A percentile compares a stretch with the other conserved stretches of the same genome.
phyloP scores from a whole-genome alignment of 1,140 invertebrate species.

The Musca vetustissima region DNA sequence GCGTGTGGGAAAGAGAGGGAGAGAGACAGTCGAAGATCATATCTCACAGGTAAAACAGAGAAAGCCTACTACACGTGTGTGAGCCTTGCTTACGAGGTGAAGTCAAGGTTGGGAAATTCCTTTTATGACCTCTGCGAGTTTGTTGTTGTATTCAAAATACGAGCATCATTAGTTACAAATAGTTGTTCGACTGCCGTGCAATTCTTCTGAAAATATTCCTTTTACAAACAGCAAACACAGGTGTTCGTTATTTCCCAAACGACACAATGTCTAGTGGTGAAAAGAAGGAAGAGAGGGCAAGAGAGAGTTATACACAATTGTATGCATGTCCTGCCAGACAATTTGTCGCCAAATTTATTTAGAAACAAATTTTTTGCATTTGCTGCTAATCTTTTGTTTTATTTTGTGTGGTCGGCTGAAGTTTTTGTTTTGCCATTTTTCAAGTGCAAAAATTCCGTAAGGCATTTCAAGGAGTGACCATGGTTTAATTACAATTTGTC shows the following conservation, averaged over 20 bases:
- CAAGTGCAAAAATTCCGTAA: background rate
- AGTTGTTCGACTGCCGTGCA: background rate
- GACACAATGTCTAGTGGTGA: too few relatives aligned
- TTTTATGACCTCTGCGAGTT: background rate
- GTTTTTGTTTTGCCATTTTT: background rate
- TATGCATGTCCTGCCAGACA: conserved; percentile 33
- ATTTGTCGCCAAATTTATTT: conserved; percentile 37
- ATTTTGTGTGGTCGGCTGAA: background rate
- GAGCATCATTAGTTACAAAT: conserved; percentile 40
- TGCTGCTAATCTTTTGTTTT: background rate
- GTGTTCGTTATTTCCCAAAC: background rate
- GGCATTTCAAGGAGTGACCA: background rate
- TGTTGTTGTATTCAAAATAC: conserved; percentile 37
- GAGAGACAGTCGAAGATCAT: background rate
- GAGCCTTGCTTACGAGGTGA: background rate
- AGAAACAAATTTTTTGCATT: conserved; percentile 17
- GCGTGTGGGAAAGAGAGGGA: background rate
- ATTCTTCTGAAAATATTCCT: background rate
- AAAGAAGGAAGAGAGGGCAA: too few relatives aligned
- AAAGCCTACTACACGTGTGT: background rate
- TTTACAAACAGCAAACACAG: background rate
- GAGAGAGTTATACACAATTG: background rate
- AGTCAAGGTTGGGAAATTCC: conserved; percentile 40
- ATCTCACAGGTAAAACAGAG: background rate
- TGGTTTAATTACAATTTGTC: conserved; percentile 18